Conservation (phyloP, 2,888 invertebrate genomes). For the Parasteatoda lunata region DNA sequence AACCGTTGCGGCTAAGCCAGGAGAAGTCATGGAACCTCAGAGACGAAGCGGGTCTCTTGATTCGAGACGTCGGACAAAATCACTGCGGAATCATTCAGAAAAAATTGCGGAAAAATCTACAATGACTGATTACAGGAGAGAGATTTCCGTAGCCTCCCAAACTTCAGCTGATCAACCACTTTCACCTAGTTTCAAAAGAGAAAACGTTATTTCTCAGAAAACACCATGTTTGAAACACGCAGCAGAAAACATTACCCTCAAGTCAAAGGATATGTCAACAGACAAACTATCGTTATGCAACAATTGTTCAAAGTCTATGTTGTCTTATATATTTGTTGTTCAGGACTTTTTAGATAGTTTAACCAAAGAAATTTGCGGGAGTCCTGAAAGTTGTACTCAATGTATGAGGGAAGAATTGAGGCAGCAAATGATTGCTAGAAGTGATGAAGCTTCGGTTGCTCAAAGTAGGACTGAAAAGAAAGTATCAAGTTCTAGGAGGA, state of each 20-base stretch:
- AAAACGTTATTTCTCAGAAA: neutral
- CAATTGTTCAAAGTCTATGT: conserved; percentile 63
- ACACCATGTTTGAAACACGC: conserved; percentile 55
- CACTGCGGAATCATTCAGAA: neutral
- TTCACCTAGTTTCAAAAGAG: neutral
- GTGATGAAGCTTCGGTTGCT: neutral
- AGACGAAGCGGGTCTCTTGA: conserved; percentile 18
- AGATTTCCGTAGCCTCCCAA: conserved; percentile 7
- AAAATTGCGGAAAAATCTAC: conserved; percentile 18
- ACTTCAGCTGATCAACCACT: neutral
- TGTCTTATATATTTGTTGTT: conserved; percentile 60
- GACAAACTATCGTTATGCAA: conserved; percentile 54
- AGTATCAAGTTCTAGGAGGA: neutral
- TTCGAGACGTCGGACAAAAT: conserved; percentile 9
- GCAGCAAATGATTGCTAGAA: neutral
- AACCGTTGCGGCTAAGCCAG: conserved; percentile 4
- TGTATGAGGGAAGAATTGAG: conserved; percentile 42
- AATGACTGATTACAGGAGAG: conserved; percentile 12
- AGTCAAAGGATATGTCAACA: conserved; percentile 30
- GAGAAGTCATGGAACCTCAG: neutral
- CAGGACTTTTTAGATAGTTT: conserved; percentile 62
- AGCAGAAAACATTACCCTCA: conserved; percentile 45
- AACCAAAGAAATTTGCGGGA: conserved; percentile 41
- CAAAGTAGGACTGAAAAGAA: neutral
- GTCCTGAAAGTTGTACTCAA: conserved; percentile 31